Evolutionary conservation across 2,113 vertebrate genomes (phyloP).

Genomic region (Meleagris gallopavo): DNA sequence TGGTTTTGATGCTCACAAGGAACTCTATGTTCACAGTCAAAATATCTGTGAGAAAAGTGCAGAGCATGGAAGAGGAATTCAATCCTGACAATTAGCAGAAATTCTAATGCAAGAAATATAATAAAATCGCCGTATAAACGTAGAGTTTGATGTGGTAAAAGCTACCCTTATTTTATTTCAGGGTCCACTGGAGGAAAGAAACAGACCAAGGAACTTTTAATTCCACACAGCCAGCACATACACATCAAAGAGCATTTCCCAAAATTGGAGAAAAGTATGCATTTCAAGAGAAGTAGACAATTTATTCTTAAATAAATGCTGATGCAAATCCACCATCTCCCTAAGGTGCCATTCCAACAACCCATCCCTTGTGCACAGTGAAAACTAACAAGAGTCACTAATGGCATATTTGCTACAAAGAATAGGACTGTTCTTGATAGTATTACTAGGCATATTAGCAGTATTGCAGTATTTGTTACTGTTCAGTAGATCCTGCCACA

Average conservation of each 20-base stretch:
- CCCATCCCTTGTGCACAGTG: background rate
- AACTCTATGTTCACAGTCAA: background rate
- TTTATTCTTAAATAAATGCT: background rate
- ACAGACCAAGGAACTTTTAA: background rate
- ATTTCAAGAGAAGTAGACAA: background rate
- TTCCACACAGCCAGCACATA: background rate
- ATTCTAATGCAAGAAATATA: slow-evolving; percentile 1
- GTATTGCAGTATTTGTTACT: slow-evolving; percentile 13
- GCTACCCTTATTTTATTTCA: background rate
- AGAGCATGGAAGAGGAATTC: background rate
- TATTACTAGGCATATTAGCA: background rate
- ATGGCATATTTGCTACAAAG: background rate
- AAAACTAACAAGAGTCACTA: slow-evolving; percentile 12
- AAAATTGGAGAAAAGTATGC: background rate
- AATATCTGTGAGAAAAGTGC: background rate
- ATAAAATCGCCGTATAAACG: background rate
- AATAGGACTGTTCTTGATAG: background rate
- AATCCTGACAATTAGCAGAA: slow-evolving; percentile 20
- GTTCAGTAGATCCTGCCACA: background rate
- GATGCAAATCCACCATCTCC: background rate
- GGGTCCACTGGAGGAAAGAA: background rate
- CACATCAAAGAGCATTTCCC: background rate
- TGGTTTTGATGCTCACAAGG: background rate
- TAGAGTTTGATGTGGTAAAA: background rate
- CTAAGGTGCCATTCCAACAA: background rate